Percentiles rank a stretch among this genome's conserved stretches.
These are phyloP conservation scores for Aleiodes testaceus DNA, from an alignment of 2,888 invertebrate genomes.

Conservation along the genomic window DNA sequence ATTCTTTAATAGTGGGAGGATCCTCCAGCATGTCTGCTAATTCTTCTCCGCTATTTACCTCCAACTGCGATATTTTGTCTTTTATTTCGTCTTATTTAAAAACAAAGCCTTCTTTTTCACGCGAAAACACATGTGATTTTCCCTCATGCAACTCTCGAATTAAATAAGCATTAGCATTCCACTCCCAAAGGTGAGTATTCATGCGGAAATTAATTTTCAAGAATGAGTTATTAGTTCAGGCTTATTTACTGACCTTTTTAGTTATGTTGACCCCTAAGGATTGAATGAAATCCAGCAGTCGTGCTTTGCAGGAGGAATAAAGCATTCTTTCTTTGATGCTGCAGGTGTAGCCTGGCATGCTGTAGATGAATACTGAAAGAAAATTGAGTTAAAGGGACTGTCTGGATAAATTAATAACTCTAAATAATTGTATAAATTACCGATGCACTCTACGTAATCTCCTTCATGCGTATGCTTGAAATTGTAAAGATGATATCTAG, in stretches of 20 bases:
- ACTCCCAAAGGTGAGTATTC: conserved; percentile 24
- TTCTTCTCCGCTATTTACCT: conserved; percentile 71
- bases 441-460: conserved; percentile 88
- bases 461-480: conserved; percentile 96
- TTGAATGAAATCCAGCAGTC: conserved; percentile 88
- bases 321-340: conserved; percentile 98
- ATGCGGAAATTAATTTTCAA: background rate
- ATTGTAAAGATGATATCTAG: conserved; percentile 92
- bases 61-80: conserved; percentile 61
- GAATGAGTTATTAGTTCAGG: background rate
- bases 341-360: conserved; percentile 97
- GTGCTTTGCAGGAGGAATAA: conserved; percentile 97
- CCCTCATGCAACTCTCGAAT: too few relatives aligned
- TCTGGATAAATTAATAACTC: background rate
- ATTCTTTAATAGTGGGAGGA: conserved; percentile 67
- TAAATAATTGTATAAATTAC: conserved; percentile 73
- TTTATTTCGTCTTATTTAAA: conserved; percentile 3
- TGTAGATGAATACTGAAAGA: conserved; percentile 94
- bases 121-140: too few relatives aligned
- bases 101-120: too few relatives aligned
- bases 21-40: conserved; percentile 71
- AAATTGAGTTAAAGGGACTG: too few relatives aligned
- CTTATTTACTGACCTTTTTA: conserved; percentile 83
- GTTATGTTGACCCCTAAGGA: conserved; percentile 84
- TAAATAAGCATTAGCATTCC: too few relatives aligned